Base-by-base conservation (phyloP, 2,797 vertebrate genomes). In the Choloepus didactylus region DNA sequence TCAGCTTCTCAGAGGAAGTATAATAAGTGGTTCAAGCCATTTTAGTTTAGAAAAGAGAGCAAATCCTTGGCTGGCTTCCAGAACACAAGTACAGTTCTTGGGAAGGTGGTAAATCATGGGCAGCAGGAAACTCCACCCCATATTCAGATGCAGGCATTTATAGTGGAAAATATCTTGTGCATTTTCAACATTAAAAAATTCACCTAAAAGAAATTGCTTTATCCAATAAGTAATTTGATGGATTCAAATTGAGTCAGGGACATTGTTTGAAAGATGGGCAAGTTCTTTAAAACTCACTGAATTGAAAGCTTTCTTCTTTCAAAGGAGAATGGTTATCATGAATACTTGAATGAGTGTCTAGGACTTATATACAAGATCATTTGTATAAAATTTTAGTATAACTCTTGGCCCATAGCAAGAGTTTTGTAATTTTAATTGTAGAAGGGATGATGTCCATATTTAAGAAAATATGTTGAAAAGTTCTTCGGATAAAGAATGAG, bases 391-490 rank as follows among this genome's bases (percentile, higher is more conserved):
- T 64, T 41, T 72, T 90, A 87, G 5, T 4, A 25, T 51, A 8
- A 35, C 66, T 54, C 6, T 27, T 92, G 46, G 15, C 8, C 46
- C 8, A 41, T 4, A 86, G 18, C 38, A 77, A 76, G 60, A 77
- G 12, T 86, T 73, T 59, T 9, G 12, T 70, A 56, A 54, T 88
- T 96, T 91, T 70, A 49, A 87, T 2, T 41, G 12, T 46, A 83
- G 41, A 46, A 46, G 11, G 6, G 15, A 62, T 82, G 23, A 35
- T 91, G 16, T 15, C 62, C 0, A 25, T 83, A 31, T n/a, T 41
- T 89, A 31, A 29, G 41, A 27, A 89, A 92, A 51, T 90, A 88
- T 38, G 9, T 64, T 93, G 62, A 59, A n/a, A 86, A 60, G 18
- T 49, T 25, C 23, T 72, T 79, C 12, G 46, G 76, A 4, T n/a